Evolutionary conservation across 2,113 vertebrate genomes (phyloP).

Genomic region (Gallinago paraguaiae): DNA sequence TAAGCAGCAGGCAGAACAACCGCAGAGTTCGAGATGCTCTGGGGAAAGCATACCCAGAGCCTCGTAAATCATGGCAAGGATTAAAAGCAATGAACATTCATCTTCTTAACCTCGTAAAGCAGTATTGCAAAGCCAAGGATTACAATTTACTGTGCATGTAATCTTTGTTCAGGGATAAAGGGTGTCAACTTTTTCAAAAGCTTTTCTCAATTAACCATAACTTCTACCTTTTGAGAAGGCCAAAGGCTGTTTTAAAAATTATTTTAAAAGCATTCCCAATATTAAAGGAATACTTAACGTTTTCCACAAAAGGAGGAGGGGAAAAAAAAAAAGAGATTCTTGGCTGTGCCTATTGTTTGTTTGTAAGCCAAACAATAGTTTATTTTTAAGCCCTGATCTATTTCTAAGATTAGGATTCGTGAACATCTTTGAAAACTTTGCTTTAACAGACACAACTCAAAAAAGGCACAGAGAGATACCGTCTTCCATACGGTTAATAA

Average conservation of each 20-base stretch:
- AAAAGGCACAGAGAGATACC: neutral
- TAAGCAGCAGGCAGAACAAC: slow-evolving; percentile 70
- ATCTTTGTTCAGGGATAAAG: slow-evolving; percentile 74
- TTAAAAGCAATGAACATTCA: slow-evolving; percentile 87
- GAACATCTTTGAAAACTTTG: neutral
- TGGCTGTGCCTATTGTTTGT: neutral
- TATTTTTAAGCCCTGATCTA: neutral
- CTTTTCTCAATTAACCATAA: slow-evolving; percentile 34
- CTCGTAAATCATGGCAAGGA: slow-evolving; percentile 84
- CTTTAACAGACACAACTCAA: neutral
- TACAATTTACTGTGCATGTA: slow-evolving; percentile 75
- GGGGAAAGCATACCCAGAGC: slow-evolving; percentile 69
- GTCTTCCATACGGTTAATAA: neutral
- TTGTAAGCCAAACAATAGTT: neutral
- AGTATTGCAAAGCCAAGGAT: slow-evolving; percentile 78
- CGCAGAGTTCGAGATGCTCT: slow-evolving; percentile 59
- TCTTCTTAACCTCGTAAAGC: slow-evolving; percentile 81
- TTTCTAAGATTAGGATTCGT: neutral
- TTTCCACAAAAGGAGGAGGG: neutral
- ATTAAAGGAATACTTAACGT: neutral
- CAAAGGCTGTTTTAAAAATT: neutral
- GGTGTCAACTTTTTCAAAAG: slow-evolving; percentile 58
- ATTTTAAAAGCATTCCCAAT: neutral
- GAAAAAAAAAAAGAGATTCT: neutral
- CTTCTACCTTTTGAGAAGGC: neutral